Conservation (phyloP, 2,797 vertebrate genomes). For the Pitangus sulphuratus region DNA sequence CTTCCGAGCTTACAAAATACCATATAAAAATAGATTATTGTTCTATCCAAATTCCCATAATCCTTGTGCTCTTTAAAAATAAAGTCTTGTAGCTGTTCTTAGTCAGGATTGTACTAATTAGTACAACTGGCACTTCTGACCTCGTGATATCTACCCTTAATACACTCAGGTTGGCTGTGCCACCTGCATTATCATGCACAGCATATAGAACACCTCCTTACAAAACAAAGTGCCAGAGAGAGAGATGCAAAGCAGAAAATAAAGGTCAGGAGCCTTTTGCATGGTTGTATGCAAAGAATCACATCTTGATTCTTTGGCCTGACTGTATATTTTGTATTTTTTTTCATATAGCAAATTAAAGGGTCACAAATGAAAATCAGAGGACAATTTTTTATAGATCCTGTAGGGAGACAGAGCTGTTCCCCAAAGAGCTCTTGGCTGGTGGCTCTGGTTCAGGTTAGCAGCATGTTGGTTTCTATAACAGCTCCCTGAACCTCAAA, state of each 20-base stretch:
- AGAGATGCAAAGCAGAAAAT: background rate
- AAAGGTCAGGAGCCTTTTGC: background rate
- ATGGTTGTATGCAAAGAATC: no score
- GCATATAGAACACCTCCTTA: background rate
- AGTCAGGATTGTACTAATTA: constrained; percentile 45
- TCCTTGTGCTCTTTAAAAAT: constrained; percentile 49
- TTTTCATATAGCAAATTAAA: background rate
- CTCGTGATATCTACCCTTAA: constrained; percentile 6
- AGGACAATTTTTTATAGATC: background rate
- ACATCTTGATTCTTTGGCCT: background rate
- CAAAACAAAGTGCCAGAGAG: background rate
- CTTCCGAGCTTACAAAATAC: constrained; percentile 19
- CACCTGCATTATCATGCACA: background rate
- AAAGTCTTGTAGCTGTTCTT: constrained; percentile 31
- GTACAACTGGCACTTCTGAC: constrained; percentile 11
- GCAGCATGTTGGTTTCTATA: background rate
- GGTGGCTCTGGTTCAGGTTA: background rate
- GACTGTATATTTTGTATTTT: background rate
- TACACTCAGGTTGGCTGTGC: background rate
- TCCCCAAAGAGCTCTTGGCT: background rate
- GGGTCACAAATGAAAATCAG: background rate
- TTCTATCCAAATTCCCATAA: constrained; percentile 46
- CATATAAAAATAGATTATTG: constrained; percentile 54
- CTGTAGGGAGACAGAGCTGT: background rate
- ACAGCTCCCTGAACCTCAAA: background rate